A percentile compares a stretch with the other conserved stretches of the same genome.
phyloP scores from a whole-genome alignment of 2,113 vertebrate species.

The Hassar affinis region DNA sequence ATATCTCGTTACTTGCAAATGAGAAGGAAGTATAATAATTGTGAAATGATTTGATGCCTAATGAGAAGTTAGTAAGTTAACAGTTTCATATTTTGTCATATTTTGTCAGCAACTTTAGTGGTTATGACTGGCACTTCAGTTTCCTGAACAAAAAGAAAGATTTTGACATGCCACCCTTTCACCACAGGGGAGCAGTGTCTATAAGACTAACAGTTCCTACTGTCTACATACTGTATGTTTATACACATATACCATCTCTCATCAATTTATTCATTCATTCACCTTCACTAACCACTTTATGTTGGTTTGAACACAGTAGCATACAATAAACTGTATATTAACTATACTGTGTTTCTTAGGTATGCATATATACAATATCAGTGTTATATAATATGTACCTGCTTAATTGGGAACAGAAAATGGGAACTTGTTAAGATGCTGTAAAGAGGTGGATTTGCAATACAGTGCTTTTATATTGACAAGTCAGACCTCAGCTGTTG shows the following conservation, averaged over 20 bases:
- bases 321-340: background rate
- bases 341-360: background rate
- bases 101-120: background rate
- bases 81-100: background rate
- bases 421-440: background rate
- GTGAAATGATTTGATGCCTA: conserved; percentile 8
- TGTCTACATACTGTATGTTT: background rate
- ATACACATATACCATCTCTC: background rate
- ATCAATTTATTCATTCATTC: background rate
- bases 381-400: too few relatives aligned
- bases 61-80: conserved; percentile 14
- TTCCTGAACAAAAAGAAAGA: background rate
- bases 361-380: background rate
- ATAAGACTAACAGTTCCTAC: background rate
- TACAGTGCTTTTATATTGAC: background rate
- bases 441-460: background rate
- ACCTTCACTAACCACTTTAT: background rate
- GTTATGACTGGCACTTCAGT: background rate
- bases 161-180: conserved; percentile 50
- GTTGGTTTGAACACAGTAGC: background rate
- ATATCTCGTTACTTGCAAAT: conserved; percentile 23
- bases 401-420: background rate
- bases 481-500: background rate
- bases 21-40: conserved; percentile 21
- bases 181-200: conserved; percentile 59